Base-by-base conservation (phyloP, 2,797 vertebrate genomes). In the Enteromius trimaculatus region DNA sequence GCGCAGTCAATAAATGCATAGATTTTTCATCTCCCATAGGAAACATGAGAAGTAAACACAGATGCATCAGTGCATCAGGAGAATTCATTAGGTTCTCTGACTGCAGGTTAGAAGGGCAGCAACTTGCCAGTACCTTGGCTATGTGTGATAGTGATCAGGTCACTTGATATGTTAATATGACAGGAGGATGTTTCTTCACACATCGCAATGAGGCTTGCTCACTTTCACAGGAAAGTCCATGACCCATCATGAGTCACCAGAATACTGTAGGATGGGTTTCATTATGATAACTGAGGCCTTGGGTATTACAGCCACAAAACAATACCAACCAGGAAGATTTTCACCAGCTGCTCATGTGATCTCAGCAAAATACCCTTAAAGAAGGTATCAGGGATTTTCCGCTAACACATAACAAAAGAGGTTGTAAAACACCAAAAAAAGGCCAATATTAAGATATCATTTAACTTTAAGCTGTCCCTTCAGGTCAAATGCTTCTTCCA, bases 181-280 rank as follows among this genome's bases (percentile, higher is more conserved):
- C 19, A 74, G 42, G 55, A 62, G 37, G 5, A 53, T 44, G 69
- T 72, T 60, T 58, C 47, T 60, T 31, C 14, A 19, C 60, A 13
- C 44, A 23, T 17, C 49, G 42, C 26, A 1, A 31, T 17, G 80
- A 68, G 53, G 77, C 49, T 70, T 47, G 44, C 69, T 77, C 31
- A 77, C 47, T 69, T 51, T 80, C 65, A 74, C 23, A 86, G 65
- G 66, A 84, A 79, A 88, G 79, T 87, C 34, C 74, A 68, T 86
- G 79, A 79, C 76, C 72, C 72, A 55, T 13, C 31, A 42, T 80
- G 80, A 83, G 66, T 88, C 82, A 88, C 47, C 39, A 23, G 31
- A 31, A 72, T 37, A 86, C 55, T 39, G 58, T 47, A 29, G 68
- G 29, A 74, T 77, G 77, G 53, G 81, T 78, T 77, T 77, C 60